These are phyloP conservation scores for Enteromius afrohamiltoni DNA, from an alignment of 2,797 vertebrate genomes.

Conservation along the genomic window DNA sequence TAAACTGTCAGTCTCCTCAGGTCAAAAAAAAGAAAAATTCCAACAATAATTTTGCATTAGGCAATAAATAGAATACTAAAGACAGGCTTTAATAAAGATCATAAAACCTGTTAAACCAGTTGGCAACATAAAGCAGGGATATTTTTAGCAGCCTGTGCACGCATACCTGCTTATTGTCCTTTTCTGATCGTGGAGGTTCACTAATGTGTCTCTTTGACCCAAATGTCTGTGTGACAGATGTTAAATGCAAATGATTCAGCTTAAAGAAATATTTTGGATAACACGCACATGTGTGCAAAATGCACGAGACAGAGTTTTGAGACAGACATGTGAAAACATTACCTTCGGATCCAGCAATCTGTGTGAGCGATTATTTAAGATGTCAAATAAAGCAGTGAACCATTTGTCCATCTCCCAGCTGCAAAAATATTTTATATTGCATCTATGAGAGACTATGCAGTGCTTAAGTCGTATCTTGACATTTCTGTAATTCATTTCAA, in stretches of 20 bases:
- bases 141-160: not conserved
- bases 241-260: not conserved
- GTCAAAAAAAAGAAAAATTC: not conserved
- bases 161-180: constrained; percentile 34
- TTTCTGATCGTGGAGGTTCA: constrained; percentile 1
- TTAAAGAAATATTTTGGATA: not conserved
- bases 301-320: not conserved
- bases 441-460: not conserved
- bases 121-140: not conserved
- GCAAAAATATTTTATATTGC: not conserved
- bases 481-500: not conserved
- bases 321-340: constrained; percentile 1
- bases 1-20: not conserved
- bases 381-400: constrained; percentile 68
- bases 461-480: not conserved
- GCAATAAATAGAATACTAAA: not conserved
- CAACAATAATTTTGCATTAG: not conserved
- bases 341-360: constrained; percentile 38
- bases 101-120: not conserved
- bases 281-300: not conserved
- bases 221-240: constrained; percentile 18
- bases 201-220: constrained; percentile 10
- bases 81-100: not conserved
- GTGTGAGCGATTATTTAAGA: constrained; percentile 64
- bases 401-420: constrained; percentile 71